Conservation (phyloP, 2,888 invertebrate genomes). For the Rhogogaster chlorosoma region DNA sequence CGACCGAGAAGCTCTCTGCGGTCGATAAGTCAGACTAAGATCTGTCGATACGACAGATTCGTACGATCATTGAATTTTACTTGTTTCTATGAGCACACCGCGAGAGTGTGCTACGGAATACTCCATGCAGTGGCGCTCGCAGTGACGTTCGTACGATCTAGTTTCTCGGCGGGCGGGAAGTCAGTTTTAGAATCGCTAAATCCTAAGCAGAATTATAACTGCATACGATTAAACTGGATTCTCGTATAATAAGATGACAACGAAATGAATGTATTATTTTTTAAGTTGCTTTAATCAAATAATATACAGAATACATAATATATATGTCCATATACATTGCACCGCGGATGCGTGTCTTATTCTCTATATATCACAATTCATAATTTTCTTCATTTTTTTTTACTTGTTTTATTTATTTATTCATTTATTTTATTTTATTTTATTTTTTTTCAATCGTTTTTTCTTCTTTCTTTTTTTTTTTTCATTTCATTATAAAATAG, state of each 20-base stretch:
- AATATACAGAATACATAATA: slow-evolving; percentile 69
- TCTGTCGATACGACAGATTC: neutral
- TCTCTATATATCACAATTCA: slow-evolving; percentile 60
- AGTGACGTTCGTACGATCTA: neutral
- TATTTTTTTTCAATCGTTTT: slow-evolving; percentile 12
- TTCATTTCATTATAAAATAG: slow-evolving; percentile 59
- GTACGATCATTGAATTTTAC: neutral
- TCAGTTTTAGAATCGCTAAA: neutral
- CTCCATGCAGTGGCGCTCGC: neutral
- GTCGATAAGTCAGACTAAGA: neutral
- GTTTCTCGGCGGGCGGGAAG: neutral
- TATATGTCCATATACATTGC: slow-evolving; percentile 39
- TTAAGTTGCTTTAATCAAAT: slow-evolving; percentile 66
- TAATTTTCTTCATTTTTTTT: neutral
- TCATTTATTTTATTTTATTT: neutral
- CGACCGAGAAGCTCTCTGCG: neutral
- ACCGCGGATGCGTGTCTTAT: slow-evolving; percentile 67
- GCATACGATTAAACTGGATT: neutral
- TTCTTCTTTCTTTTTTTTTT: slow-evolving; percentile 54
- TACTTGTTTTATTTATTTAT: neutral
- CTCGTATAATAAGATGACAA: neutral
- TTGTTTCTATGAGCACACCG: neutral
- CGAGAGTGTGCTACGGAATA: neutral
- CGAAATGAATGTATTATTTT: neutral
- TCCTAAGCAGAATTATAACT: neutral